phyloP scores from a whole-genome alignment of 2,797 vertebrate species.

The Heliangelus exortis region DNA sequence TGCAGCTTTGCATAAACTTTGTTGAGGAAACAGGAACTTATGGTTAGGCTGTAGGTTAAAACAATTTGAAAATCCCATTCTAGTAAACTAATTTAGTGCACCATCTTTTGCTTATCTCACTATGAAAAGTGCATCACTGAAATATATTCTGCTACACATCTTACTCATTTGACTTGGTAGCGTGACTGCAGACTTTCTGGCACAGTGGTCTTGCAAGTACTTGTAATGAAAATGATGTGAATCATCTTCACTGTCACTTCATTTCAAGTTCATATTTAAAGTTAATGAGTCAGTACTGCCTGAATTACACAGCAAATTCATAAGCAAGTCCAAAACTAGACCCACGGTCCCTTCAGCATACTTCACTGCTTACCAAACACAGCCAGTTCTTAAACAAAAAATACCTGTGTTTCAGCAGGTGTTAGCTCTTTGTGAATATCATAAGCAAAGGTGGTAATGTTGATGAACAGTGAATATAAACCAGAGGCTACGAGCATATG shows the following conservation, averaged over 20 bases:
- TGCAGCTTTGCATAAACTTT: not conserved
- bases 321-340: not conserved
- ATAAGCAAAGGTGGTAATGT: not conserved
- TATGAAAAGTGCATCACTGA: not conserved
- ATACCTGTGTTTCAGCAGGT: not conserved
- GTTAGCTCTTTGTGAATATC: not conserved
- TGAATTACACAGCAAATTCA: not conserved
- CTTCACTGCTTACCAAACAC: not conserved
- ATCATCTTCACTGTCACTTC: not conserved
- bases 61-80: not conserved
- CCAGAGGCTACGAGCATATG: not conserved
- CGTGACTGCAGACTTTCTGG: not conserved
- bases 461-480: not conserved
- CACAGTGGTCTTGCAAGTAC: not conserved
- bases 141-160: not conserved
- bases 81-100: not conserved
- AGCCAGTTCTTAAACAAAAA: not conserved
- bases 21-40: not conserved
- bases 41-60: not conserved
- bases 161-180: not conserved
- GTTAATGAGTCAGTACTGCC: not conserved
- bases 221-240: not conserved
- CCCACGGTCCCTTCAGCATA: not conserved
- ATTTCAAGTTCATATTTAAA: not conserved
- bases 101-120: not conserved